Conservation (phyloP, 1,140 invertebrate genomes). For the Heliothis subflexa region DNA sequence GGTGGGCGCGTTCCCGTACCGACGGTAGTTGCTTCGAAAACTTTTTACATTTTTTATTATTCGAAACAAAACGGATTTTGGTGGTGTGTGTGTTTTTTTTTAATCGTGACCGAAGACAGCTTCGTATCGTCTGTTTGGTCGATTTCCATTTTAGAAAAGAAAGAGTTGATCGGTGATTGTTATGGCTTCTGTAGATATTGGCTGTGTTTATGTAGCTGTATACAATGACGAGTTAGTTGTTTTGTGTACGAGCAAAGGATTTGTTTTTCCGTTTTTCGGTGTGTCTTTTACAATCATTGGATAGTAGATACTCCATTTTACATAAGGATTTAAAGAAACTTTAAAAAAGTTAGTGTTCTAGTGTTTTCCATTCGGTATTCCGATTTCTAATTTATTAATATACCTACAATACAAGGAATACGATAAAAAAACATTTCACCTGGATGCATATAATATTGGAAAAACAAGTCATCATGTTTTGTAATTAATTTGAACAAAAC, state of each 20-base stretch:
- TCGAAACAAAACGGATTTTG: conserved; percentile 74
- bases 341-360: too few relatives aligned
- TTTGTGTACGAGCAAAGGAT: too few relatives aligned
- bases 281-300: too few relatives aligned
- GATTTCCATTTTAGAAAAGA: conserved; percentile 29
- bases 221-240: too few relatives aligned
- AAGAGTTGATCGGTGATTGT: conserved; percentile 4
- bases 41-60: conserved; percentile 64
- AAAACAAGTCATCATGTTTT: background rate
- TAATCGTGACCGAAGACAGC: conserved; percentile 72
- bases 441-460: background rate
- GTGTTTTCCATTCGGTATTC: too few relatives aligned
- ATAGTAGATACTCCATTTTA: too few relatives aligned
- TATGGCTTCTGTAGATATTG: conserved; percentile 8
- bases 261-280: too few relatives aligned
- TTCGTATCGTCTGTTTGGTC: conserved; percentile 53
- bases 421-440: background rate
- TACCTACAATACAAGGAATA: too few relatives aligned
- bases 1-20: conserved; percentile 76
- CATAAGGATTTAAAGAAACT: too few relatives aligned
- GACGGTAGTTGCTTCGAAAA: conserved; percentile 82
- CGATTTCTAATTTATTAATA: too few relatives aligned
- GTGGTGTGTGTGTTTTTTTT: conserved; percentile 72
- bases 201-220: background rate
- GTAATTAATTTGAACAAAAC: background rate